phyloP scores from a whole-genome alignment of 2,797 vertebrate genomes.

The Pseudopleuronectes americanus region DNA sequence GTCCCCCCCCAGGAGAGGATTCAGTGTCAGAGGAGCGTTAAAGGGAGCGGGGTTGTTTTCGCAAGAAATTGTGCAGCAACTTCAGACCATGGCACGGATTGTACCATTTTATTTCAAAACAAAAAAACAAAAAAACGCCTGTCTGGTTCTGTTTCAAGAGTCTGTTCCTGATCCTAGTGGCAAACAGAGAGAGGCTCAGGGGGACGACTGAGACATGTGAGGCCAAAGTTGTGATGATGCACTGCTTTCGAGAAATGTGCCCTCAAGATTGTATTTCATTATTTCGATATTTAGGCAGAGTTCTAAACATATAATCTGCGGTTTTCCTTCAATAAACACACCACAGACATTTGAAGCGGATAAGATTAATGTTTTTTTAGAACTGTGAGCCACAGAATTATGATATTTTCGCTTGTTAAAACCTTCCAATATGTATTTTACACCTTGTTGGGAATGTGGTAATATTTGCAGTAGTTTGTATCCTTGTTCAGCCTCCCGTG shows the following conservation, averaged over 20 bases:
- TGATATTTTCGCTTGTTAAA: too few species aligned
- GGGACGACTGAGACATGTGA: background rate
- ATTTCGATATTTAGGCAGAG: background rate
- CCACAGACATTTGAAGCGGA: too few species aligned
- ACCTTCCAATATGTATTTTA: too few species aligned
- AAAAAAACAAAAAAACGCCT: background rate
- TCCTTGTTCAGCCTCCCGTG: too few species aligned
- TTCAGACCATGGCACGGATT: constrained; percentile 3
- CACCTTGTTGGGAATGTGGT: background rate
- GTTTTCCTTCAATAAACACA: too few species aligned
- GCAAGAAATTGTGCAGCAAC: constrained; percentile 32
- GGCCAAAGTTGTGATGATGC: background rate
- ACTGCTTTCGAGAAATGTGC: background rate
- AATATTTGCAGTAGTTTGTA: background rate
- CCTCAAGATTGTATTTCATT: background rate
- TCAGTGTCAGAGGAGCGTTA: constrained; percentile 36
- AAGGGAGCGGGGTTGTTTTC: constrained; percentile 47
- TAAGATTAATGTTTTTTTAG: too few species aligned
- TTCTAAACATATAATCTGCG: too few species aligned
- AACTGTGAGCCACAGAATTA: too few species aligned
- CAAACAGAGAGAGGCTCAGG: background rate
- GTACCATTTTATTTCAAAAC: background rate
- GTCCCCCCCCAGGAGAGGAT: constrained; percentile 56
- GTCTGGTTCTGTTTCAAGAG: background rate
- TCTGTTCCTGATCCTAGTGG: background rate